Base-by-base conservation (phyloP, 2,888 invertebrate species). In the Drosophila borealis region DNA sequence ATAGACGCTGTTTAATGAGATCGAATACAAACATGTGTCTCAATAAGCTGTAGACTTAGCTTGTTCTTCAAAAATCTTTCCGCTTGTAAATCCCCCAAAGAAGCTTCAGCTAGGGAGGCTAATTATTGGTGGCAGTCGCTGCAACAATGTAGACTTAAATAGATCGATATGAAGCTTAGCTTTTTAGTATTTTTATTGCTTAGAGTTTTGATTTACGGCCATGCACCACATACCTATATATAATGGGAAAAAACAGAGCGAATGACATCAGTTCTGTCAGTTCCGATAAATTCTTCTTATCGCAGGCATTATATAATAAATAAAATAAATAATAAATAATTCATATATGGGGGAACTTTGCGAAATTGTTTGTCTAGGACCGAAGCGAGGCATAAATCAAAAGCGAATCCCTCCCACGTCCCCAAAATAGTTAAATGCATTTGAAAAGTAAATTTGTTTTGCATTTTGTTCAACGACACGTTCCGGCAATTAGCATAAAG, bases 401-500 rank as follows among this genome's bases (percentile, higher is more conserved):
- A 36, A 46, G 1, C 4, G 9, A n/a, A 29, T 8, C 25, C 25
- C 25, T 29, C 8, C 8, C 25, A 29, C 25, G 25, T 8, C 25
- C 25, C 25, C 25, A 53, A 45, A 37, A 21, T 34, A 42, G 37
- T 8, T 25, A 4, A 11, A 34, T 33, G 29, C 3, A 10, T 55
- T 70, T 42, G 19, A 37, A 25, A 39, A 56, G 42, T 39, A 44
- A 66, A 44, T 8, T 37, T 50, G 14, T 14, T 39, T 66, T 39
- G 33, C 19, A 45, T 37, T 49, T 37, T 13, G 74, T 48, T 33
- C 17, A 42, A 34, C 37, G 53, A 60, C 76, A 79, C 76, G 71
- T 70, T 79, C 54, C 25, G 62, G 53, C 59, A 37, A 71, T 79
- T 74, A 63, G 25, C 41, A 48, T 49, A 41, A 64, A 63, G 49